These are phyloP conservation scores for Lepus americanus DNA, from an alignment of 2,113 vertebrate species.

Conservation along the genomic window DNA sequence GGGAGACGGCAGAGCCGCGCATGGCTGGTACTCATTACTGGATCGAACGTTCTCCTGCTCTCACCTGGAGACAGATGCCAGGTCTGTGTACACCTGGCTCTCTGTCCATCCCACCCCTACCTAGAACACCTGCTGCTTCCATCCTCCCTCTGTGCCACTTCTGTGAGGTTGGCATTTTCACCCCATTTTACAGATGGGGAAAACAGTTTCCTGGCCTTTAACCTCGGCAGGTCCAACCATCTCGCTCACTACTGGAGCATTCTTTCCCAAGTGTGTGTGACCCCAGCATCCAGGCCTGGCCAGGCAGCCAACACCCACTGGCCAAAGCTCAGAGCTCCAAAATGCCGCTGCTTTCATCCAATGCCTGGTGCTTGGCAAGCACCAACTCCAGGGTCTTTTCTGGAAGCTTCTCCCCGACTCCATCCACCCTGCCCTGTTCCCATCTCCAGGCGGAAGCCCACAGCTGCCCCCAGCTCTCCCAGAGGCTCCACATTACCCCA, in stretches of 20 bases:
- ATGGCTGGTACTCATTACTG: not conserved
- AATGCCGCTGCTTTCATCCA: not conserved
- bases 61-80: no score
- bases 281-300: not conserved
- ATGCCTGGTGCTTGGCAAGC: not conserved
- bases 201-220: not conserved
- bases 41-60: no score
- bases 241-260: not conserved
- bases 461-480: no score
- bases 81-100: no score
- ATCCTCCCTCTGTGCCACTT: no score
- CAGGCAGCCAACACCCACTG: not conserved
- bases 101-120: no score
- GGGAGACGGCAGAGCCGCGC: not conserved
- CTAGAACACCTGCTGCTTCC: no score
- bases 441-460: not conserved
- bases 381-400: not conserved
- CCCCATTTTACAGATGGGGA: not conserved
- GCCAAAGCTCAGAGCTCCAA: not conserved
- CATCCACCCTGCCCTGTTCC: no score
- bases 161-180: no score
- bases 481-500: no score
- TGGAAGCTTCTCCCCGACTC: not conserved
- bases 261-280: not conserved
- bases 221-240: not conserved